Conservation (phyloP, 1,140 invertebrate genomes). For the Venturia canescens region DNA sequence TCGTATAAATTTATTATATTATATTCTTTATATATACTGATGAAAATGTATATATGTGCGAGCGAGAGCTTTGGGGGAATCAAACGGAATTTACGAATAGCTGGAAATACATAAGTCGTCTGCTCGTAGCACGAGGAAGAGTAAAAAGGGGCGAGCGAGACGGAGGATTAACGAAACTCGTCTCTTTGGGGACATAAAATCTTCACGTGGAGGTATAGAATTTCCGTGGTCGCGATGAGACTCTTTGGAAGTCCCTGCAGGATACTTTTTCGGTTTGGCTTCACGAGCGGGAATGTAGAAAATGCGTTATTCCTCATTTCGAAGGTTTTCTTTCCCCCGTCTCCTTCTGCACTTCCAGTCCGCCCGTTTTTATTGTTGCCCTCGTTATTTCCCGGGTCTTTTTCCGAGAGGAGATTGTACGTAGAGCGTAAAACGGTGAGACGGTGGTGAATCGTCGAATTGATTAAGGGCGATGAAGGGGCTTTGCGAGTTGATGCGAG, state of each 20-base stretch:
- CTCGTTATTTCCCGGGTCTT: too few species aligned
- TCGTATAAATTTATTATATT: too few species aligned
- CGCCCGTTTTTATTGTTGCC: too few species aligned
- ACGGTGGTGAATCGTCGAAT: neutral
- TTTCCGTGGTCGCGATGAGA: constrained; percentile 5
- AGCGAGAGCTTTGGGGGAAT: neutral
- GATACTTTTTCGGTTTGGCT: neutral
- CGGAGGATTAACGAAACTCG: neutral
- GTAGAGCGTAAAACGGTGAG: too few species aligned
- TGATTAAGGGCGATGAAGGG: neutral
- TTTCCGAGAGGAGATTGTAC: too few species aligned
- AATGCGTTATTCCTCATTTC: neutral
- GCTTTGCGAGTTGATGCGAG: neutral
- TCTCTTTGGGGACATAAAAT: neutral
- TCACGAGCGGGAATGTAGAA: neutral
- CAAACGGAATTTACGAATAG: neutral
- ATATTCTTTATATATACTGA: neutral
- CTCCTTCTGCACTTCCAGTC: too few species aligned
- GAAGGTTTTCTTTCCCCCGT: neutral
- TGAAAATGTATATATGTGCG: neutral
- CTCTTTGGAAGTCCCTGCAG: neutral
- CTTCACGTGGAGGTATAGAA: neutral
- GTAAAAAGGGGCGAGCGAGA: neutral
- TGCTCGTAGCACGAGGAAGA: neutral
- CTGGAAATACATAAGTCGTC: neutral